Evolutionary conservation across 2,113 vertebrate genomes (phyloP).

Genomic region (Tetrax tetrax): DNA sequence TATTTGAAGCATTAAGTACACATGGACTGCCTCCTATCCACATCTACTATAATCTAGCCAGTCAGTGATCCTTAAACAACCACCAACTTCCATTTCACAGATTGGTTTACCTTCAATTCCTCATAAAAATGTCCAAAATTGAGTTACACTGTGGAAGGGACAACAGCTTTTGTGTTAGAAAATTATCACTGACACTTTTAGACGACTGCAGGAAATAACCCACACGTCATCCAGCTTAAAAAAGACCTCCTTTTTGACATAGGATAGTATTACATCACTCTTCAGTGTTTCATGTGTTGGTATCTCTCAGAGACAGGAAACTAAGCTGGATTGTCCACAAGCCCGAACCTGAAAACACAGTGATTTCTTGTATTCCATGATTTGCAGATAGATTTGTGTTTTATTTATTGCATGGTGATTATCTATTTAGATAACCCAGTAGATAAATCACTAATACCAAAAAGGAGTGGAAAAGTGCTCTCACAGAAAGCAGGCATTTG

Average conservation of each 20-base stretch:
- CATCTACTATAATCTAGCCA: fast-evolving
- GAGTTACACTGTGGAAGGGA: neutral
- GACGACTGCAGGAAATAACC: neutral
- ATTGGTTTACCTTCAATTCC: neutral
- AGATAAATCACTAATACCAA: neutral
- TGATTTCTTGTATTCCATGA: neutral
- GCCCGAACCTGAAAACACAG: neutral
- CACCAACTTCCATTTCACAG: neutral
- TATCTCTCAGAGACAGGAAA: neutral
- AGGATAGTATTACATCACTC: neutral
- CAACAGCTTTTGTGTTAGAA: neutral
- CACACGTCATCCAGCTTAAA: neutral
- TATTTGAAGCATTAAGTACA: neutral
- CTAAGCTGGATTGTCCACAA: neutral
- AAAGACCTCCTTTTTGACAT: neutral
- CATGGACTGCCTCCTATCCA: neutral
- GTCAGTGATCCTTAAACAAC: neutral
- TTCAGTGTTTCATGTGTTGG: neutral
- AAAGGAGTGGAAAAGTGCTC: neutral
- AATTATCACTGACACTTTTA: neutral
- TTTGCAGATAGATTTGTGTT: neutral
- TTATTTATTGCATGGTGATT: neutral
- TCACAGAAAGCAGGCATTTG: neutral
- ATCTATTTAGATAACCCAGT: neutral
- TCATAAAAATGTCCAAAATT: neutral